Percentiles rank a stretch among this genome's conserved stretches.
phyloP scores from a whole-genome alignment of 1,140 invertebrate genomes.

The Bombyx mandarina region DNA sequence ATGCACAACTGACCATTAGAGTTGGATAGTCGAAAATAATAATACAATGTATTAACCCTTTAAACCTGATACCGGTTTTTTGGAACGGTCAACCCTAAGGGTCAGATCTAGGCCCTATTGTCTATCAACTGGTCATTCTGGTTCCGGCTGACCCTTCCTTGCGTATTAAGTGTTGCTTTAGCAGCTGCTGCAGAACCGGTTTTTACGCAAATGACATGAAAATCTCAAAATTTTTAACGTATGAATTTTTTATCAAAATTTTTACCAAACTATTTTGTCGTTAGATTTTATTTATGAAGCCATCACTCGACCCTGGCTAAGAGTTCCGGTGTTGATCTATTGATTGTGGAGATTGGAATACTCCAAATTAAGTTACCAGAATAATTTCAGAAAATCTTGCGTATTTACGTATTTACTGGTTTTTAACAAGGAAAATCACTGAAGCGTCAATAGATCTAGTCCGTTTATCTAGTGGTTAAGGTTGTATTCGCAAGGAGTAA shows the following conservation, averaged over 20 bases:
- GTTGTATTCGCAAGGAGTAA: too few species aligned
- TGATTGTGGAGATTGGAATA: too few species aligned
- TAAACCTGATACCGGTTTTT: slow-evolving; percentile 48
- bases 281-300: background rate
- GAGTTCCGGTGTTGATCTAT: background rate
- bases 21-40: slow-evolving; percentile 32
- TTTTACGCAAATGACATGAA: slow-evolving; percentile 7
- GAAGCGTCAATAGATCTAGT: too few species aligned
- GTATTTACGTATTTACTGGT: too few species aligned
- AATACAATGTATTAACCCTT: slow-evolving; percentile 48
- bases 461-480: too few species aligned
- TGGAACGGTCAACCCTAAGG: slow-evolving; percentile 45
- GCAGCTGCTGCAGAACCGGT: slow-evolving; percentile 47
- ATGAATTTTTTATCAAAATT: background rate
- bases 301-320: background rate
- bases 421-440: too few species aligned
- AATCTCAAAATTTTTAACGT: background rate
- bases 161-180: slow-evolving; percentile 19
- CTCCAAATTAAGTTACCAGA: too few species aligned
- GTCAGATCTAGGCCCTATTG: slow-evolving; percentile 53
- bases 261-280: background rate
- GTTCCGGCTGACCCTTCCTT: slow-evolving; percentile 64
- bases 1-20: slow-evolving; percentile 48
- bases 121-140: slow-evolving; percentile 65
- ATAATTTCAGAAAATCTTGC: too few species aligned